Base-by-base conservation (phyloP, 1,140 invertebrate species). In the Megathymus violae region DNA sequence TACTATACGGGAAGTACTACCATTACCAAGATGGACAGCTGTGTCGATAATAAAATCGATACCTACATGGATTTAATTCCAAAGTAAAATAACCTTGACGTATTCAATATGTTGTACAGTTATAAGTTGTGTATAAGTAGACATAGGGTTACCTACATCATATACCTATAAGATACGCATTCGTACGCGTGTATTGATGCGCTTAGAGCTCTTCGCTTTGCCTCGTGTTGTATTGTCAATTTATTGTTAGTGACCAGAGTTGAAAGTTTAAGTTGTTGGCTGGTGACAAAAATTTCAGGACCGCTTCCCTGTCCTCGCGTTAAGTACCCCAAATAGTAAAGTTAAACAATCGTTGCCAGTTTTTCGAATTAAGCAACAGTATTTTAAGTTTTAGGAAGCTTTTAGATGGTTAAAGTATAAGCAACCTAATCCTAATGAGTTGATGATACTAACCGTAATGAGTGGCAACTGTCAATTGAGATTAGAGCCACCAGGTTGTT, bases 401-500 rank as follows among this genome's bases (percentile, higher is more conserved):
- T n/a, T n/a, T n/a, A n/a, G n/a, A n/a, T n/a, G n/a, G n/a, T n/a
- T n/a, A n/a, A n/a, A n/a, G n/a, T n/a, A n/a, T n/a, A n/a, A n/a
- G n/a, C n/a, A n/a, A n/a, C n/a, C n/a, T n/a, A 22, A 22, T 5
- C 19, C 19, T 22, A 22, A 3, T 22, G 19, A 22, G 19, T 22
- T 3, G 5, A 22, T 22, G 19, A 22, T 3, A 2, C 5, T 22
- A 3, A 22, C 5, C n/a, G n/a, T n/a, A n/a, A n/a, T n/a, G n/a
- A n/a, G n/a, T n/a, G n/a, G n/a, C n/a, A n/a, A n/a, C n/a, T n/a
- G n/a, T n/a, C n/a, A n/a, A n/a, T n/a, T n/a, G n/a, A 31, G 27
- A 31, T 31, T 43, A 43, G 19, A 6, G 10, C 16, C 19, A 46
- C 44, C 10, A 25, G 44, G 44, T 46, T 17, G 44, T 22, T 46